Evolutionary conservation across 2,113 vertebrate species (phyloP).

Genomic region (Rhipidura dahli): DNA sequence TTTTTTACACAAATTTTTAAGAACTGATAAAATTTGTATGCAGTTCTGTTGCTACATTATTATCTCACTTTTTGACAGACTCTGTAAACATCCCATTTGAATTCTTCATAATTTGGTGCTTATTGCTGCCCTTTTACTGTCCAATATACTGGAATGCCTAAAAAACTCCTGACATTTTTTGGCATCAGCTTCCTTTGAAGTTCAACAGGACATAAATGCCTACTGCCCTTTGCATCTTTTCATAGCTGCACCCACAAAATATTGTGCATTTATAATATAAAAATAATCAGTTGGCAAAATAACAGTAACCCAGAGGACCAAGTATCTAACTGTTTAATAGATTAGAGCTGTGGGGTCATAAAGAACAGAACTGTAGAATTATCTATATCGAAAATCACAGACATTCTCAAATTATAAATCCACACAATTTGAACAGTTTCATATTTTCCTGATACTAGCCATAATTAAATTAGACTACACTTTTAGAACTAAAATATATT

Average conservation of each 20-base stretch:
- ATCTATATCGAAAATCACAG: neutral
- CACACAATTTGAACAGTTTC: neutral
- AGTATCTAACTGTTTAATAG: neutral
- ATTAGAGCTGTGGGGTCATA: neutral
- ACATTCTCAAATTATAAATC: neutral
- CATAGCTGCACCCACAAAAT: neutral
- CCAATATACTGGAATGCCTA: neutral
- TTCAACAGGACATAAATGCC: neutral
- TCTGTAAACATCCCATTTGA: neutral
- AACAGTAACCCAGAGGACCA: neutral
- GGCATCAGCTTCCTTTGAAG: neutral
- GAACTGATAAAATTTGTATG: neutral
- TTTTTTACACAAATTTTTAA: neutral
- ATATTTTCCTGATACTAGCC: neutral
- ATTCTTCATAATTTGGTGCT: neutral
- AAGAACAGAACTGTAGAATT: neutral
- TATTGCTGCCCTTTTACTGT: neutral
- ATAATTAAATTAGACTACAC: neutral
- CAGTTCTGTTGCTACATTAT: neutral
- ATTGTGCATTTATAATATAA: neutral
- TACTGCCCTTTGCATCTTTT: neutral
- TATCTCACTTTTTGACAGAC: neutral
- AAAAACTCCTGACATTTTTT: neutral
- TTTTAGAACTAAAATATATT: neutral
- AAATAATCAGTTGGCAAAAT: neutral